Evolutionary conservation across 2,113 vertebrate genomes (phyloP), one percentile per base, ranked within the genome.

Genomic region (Sorex araneus): DNA sequence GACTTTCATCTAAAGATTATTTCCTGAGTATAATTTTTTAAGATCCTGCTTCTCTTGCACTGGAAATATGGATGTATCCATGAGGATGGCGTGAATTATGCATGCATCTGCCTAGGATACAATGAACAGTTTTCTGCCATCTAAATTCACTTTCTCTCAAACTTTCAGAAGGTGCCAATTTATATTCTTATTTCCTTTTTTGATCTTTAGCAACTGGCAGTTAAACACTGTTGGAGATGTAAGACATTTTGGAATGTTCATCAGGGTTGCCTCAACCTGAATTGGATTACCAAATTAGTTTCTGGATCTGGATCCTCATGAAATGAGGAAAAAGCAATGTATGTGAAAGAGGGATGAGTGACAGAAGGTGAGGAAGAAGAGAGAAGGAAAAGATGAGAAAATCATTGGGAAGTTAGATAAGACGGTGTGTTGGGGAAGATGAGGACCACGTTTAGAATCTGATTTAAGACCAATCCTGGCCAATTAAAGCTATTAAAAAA

Each of bases 161-260:
- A 32, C 4, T 47, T 86, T 67, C 67, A 71, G 43, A 88, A 82
- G 71, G 32, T 2, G 7, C 1, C 2, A 84, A 32, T 87, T 60
- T 8, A 25, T 8, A 25, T 28, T 66, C 60, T 82, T 40, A 19
- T 25, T 78, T 6, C 2, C 6, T 67, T 74, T 76, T 43, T 28
- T n/a, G 1, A 60, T 15, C 67, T 90, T 81, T 77, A 45, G 23
- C 2, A 10, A 28, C 21, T 73, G 43, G 77, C 66, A 91, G 76
- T 73, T 75, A 60, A 74, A 67, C 85, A 11, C 76, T 90, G 45
- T 71, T 89, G 67, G 25, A 80, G 0, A 12, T 83, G 30, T 76
- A 70, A 70, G 11, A 66, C 16, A 88, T 78, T 76, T 87, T 80
- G 75, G 19, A 23, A 73, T 71, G 77, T 94, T 93, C 21, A 70